A percentile compares a stretch with the other conserved stretches of the same genome.
phyloP scores from a whole-genome alignment of 2,797 vertebrate species.

The Cottoperca gobio region DNA sequence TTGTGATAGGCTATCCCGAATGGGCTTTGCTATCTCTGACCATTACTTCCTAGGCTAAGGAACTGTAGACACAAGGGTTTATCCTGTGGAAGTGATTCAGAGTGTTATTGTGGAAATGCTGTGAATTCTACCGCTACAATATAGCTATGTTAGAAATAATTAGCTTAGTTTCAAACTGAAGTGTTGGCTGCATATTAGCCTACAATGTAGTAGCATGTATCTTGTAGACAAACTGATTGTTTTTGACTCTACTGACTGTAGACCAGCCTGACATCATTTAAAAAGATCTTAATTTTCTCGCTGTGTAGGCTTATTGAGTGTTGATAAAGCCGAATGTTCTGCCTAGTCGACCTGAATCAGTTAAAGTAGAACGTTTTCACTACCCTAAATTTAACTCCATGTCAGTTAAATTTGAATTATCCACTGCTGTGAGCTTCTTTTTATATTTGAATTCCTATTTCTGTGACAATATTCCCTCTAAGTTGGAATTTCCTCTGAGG shows the following conservation, averaged over 20 bases:
- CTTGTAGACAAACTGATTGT: not conserved
- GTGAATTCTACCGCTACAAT: not conserved
- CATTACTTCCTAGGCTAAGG: conserved; percentile 35
- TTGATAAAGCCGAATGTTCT: not conserved
- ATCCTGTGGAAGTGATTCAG: conserved; percentile 32
- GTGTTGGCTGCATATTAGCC: not conserved
- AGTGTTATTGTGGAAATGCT: conserved; percentile 4
- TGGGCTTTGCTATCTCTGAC: conserved; percentile 47
- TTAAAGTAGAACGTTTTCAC: not conserved
- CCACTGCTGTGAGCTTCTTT: not conserved
- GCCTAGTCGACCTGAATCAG: not conserved
- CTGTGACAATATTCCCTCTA: conserved; percentile 15
- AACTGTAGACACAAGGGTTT: conserved; percentile 18
- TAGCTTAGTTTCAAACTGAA: not conserved
- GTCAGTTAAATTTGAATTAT: conserved; percentile 18
- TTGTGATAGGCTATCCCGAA: conserved; percentile 61
- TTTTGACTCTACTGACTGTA: not conserved
- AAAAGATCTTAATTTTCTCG: not conserved
- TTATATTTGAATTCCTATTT: conserved; percentile 20
- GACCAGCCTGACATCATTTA: not conserved
- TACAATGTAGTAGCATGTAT: not conserved
- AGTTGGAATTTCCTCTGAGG: not conserved
- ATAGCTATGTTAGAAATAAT: not conserved
- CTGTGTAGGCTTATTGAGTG: not conserved
- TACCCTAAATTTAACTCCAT: not conserved